These are phyloP conservation scores for Tupiocoris notatus DNA, from an alignment of 2,888 invertebrate species.

Conservation along the genomic window DNA sequence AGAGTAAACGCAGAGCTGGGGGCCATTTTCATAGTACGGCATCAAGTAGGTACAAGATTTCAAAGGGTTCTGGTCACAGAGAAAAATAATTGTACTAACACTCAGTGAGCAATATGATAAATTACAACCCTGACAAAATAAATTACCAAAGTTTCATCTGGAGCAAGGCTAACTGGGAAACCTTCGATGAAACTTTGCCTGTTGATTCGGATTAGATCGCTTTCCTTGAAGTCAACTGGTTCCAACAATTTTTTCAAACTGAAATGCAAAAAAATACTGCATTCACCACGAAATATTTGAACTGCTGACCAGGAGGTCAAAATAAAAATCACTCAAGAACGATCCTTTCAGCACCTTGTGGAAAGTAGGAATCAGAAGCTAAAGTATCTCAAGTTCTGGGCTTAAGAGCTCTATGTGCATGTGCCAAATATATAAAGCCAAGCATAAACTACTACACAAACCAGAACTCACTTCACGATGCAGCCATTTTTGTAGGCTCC, in stretches of 20 bases:
- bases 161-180: background rate
- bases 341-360: no score
- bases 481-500: background rate
- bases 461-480: constrained; percentile 6
- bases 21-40: background rate
- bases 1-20: background rate
- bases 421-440: no score
- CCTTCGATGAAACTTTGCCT: background rate
- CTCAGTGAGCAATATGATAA: background rate
- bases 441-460: no score
- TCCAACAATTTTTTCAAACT: background rate
- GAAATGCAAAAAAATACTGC: background rate
- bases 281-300: background rate
- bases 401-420: no score
- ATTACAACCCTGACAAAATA: no score
- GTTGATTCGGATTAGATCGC: background rate
- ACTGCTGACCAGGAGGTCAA: no score
- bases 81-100: background rate
- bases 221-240: background rate
- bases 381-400: no score
- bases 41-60: background rate
- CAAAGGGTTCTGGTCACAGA: no score
- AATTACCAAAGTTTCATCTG: background rate
- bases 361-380: no score
- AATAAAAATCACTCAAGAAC: no score